Conservation (phyloP, 2,113 vertebrate genomes). For the Oreamnos americanus region DNA sequence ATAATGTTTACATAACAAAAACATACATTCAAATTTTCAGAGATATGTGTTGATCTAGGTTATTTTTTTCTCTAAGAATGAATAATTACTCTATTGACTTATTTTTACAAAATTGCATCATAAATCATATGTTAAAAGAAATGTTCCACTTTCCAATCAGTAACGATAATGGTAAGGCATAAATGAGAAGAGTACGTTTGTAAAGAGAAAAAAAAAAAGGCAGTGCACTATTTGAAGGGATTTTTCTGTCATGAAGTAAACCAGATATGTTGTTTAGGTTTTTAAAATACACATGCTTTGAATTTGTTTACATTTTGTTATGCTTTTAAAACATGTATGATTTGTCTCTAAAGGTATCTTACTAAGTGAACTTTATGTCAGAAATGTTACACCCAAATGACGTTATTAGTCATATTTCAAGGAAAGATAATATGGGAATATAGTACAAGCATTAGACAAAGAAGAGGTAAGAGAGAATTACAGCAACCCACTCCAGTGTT, state of each 20-base stretch:
- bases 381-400: neutral
- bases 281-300: neutral
- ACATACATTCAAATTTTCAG: neutral
- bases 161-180: neutral
- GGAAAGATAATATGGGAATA: neutral
- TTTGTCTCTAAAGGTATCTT: neutral
- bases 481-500: neutral
- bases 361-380: conserved; percentile 27
- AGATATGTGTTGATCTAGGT: neutral
- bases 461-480: neutral
- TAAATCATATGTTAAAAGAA: conserved; percentile 9
- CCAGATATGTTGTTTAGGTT: neutral
- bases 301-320: conserved; percentile 38
- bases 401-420: neutral
- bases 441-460: neutral
- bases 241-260: neutral
- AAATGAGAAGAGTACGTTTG: neutral
- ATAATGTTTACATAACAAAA: neutral
- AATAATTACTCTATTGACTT: neutral
- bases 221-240: neutral
- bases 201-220: neutral
- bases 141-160: neutral
- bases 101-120: neutral
- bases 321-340: neutral
- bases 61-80: neutral